phyloP scores from a whole-genome alignment of 2,888 invertebrate genomes.

The Apodemia zela region DNA sequence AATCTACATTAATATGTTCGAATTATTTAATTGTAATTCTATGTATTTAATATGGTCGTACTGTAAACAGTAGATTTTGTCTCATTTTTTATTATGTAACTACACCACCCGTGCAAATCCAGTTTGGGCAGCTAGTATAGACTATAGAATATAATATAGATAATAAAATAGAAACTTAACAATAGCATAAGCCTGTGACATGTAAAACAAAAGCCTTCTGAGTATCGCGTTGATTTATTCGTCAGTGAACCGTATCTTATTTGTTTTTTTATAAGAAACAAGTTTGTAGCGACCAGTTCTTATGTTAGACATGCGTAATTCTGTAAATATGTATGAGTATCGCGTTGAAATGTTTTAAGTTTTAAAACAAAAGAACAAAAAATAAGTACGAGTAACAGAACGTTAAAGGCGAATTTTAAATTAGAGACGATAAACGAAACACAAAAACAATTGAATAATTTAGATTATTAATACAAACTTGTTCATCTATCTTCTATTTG shows the following conservation, averaged over 20 bases:
- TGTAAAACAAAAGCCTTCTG: conserved; percentile 21
- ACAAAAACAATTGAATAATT: neutral
- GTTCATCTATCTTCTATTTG: too few relatives aligned
- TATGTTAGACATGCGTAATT: conserved; percentile 21
- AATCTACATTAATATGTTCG: too few relatives aligned
- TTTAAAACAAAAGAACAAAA: neutral
- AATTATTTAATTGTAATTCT: too few relatives aligned
- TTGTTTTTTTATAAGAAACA: conserved; percentile 22
- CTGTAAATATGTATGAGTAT: conserved; percentile 16
- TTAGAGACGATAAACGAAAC: too few relatives aligned
- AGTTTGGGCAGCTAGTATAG: too few relatives aligned
- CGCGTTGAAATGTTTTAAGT: conserved; percentile 7
- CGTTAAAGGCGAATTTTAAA: neutral
- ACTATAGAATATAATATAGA: neutral
- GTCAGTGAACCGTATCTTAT: conserved; percentile 20
- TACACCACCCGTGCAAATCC: too few relatives aligned
- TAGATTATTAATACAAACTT: neutral
- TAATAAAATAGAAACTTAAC: neutral
- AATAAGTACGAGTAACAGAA: neutral
- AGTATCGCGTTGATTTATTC: conserved; percentile 21
- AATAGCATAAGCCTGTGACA: neutral
- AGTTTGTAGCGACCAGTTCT: conserved; percentile 24
- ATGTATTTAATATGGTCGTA: too few relatives aligned
- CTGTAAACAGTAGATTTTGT: too few relatives aligned
- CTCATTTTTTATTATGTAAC: too few relatives aligned